Percentiles rank a stretch among this genome's conserved stretches.
phyloP scores from a whole-genome alignment of 2,888 invertebrate species.

The Leptopilina syphax region DNA sequence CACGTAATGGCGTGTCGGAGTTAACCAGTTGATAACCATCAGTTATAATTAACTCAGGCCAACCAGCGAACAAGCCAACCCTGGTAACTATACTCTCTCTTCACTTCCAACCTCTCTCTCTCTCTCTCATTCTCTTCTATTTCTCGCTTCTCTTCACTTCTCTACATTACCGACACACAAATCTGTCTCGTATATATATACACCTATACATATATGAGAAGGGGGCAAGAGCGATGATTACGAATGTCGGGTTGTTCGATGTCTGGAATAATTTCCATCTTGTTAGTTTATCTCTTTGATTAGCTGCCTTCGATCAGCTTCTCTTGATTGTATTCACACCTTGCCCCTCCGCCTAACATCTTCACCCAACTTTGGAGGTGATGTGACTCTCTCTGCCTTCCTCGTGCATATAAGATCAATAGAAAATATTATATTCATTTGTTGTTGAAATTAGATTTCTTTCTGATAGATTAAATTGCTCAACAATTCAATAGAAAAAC shows the following conservation, averaged over 20 bases:
- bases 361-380: background rate
- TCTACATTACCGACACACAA: conserved; percentile 55
- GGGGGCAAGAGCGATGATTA: conserved; percentile 18
- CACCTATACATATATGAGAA: conserved; percentile 44
- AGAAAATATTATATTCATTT: too few species aligned
- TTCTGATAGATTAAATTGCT: too few species aligned
- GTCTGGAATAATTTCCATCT: conserved; percentile 39
- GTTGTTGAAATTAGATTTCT: too few species aligned
- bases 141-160: conserved; percentile 55
- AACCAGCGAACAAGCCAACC: conserved; percentile 75
- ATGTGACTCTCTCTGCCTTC: too few species aligned
- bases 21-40: conserved; percentile 77
- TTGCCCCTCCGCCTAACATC: background rate
- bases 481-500: too few species aligned
- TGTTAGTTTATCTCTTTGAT: conserved; percentile 36
- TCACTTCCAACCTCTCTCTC: conserved; percentile 47
- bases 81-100: conserved; percentile 66
- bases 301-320: conserved; percentile 33
- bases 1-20: conserved; percentile 77
- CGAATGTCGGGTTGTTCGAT: conserved; percentile 34
- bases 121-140: conserved; percentile 48
- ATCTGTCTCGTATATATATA: too few species aligned
- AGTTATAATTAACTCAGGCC: conserved; percentile 77
- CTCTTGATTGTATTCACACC: conserved; percentile 36
- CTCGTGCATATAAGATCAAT: too few species aligned